Conservation (phyloP, 2,888 invertebrate species). For the Magallana nippona region DNA sequence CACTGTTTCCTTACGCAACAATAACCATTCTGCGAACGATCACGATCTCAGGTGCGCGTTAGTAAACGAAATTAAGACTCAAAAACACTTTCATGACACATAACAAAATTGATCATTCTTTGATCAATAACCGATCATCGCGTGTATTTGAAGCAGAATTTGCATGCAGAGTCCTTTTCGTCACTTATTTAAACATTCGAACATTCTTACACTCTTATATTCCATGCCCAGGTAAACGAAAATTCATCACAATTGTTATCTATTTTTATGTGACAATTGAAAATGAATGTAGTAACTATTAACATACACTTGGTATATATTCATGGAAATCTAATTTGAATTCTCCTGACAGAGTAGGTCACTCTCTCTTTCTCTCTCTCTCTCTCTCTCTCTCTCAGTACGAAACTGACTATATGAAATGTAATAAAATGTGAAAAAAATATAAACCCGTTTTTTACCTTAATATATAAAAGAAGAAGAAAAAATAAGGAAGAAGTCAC, state of each 20-base stretch:
- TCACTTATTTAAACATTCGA: too few relatives aligned
- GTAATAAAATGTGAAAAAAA: too few relatives aligned
- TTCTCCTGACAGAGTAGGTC: not conserved
- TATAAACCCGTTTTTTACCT: too few relatives aligned
- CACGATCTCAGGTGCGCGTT: not conserved
- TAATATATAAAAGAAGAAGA: too few relatives aligned
- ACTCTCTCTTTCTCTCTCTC: constrained; percentile 7
- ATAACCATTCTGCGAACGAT: not conserved
- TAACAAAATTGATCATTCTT: constrained; percentile 23
- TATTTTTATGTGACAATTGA: constrained; percentile 29
- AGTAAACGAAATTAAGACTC: not conserved
- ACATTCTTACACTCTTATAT: too few relatives aligned
- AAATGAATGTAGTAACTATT: constrained; percentile 1
- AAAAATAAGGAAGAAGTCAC: too few relatives aligned
- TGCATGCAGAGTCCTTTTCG: too few relatives aligned
- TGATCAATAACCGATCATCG: constrained; percentile 6
- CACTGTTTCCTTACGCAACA: not conserved
- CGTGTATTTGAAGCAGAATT: not conserved
- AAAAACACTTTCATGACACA: not conserved
- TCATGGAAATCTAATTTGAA: constrained; percentile 19
- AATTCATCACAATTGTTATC: not conserved
- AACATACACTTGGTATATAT: not conserved
- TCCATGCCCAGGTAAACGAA: not conserved
- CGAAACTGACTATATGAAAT: too few relatives aligned
- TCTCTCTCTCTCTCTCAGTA: constrained; percentile 8